A percentile compares a stretch with the other conserved stretches of the same genome.
These are phyloP conservation scores for Melanchra persicariae DNA, from an alignment of 2,888 invertebrate genomes.

Conservation along the genomic window DNA sequence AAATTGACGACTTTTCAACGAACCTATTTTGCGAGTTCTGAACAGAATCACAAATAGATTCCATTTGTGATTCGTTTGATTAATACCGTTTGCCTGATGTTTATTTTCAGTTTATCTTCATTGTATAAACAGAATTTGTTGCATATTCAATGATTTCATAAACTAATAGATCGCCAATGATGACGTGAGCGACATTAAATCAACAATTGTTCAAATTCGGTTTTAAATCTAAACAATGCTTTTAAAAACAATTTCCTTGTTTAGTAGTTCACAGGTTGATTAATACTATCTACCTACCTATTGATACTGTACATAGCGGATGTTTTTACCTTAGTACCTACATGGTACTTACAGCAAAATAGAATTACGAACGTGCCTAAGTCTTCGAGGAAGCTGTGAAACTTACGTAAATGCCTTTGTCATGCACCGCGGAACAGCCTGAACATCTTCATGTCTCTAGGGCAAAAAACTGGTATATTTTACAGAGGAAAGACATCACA, in stretches of 20 bases:
- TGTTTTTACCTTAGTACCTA: background rate
- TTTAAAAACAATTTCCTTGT: background rate
- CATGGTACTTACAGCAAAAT: background rate
- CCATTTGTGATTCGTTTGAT: slow-evolving; percentile 58
- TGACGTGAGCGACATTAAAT: background rate
- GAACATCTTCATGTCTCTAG: slow-evolving; percentile 11
- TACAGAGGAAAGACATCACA: background rate
- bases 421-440: background rate
- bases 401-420: slow-evolving; percentile 29
- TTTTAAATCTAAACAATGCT: background rate
- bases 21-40: slow-evolving; percentile 72
- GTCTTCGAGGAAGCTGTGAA: slow-evolving; percentile 12
- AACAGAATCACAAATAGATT: slow-evolving; percentile 68
- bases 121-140: slow-evolving; percentile 17
- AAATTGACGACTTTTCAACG: slow-evolving; percentile 76
- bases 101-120: slow-evolving; percentile 18
- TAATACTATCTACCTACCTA: background rate
- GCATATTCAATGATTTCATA: slow-evolving; percentile 25
- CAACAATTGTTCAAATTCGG: background rate
- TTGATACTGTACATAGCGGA: background rate
- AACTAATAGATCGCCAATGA: background rate
- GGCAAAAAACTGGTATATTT: background rate
- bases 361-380: slow-evolving; percentile 4
- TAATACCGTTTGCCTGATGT: slow-evolving; percentile 23
- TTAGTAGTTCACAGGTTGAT: background rate